Evolutionary conservation across 2,888 invertebrate genomes (phyloP), one percentile per base, ranked within the genome.

Genomic region (Hipparchia sbordonii): DNA sequence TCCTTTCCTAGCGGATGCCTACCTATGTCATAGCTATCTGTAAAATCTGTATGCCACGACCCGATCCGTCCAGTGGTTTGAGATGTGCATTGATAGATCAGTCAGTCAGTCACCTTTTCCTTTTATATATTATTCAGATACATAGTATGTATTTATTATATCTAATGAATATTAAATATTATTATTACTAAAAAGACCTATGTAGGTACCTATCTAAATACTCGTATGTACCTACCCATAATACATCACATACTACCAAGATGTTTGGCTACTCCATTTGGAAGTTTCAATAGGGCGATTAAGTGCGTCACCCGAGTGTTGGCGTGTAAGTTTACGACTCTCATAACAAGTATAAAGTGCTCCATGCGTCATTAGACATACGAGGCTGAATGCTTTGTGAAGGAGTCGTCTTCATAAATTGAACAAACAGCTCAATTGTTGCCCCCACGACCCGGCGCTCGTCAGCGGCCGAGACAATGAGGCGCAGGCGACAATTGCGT

Each of bases 371-470:
- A 76, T 76, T 76, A 76, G 74, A 74, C 71, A 60, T 62, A 70
- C 72, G 71, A 74, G 70, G 68, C 65, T 66, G 70, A 67, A 72
- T 72, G 74, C 74, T 73, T 71, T 76, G 74, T 74, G 72, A 74
- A 70, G 69, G 71, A 74, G 71, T 74, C 72, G 72, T 65, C 71
- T 76, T 74, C 74, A 73, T 77, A 73, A 76, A 77, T 77, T 74
- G 77, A 76, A 76, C 76, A 76, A 74, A 73, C 73, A 74, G 71
- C 76, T 76, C 74, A 76, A 76, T 76, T 74, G 76, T 76, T 76
- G 76, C 69, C 76, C 73, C 71, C 71, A 69, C 68, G 75, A 71
- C 51, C 66, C 71, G 72, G 54, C 72, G 69, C 72, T 70, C 67
- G 62, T 70, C 71, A 66, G 54, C 68, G 71, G 69, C 67, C 63